Evolutionary conservation across 2,113 vertebrate species (phyloP), one percentile per base, ranked within the genome.

Genomic region (Thryonomys swinderianus): DNA sequence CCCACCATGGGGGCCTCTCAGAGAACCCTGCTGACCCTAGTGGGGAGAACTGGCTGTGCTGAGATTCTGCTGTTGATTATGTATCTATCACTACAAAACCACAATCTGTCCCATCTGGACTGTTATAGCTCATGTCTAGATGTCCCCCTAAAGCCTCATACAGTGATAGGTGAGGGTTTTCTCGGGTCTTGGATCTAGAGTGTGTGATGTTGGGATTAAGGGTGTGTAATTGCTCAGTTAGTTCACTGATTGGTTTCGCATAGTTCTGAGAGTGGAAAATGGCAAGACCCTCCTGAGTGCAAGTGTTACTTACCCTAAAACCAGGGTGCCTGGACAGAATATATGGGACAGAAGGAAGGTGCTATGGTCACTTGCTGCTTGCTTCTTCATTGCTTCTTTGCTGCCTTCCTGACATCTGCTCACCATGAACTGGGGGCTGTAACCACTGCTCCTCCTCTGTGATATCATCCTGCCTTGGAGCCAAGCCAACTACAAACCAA

Each of bases 11-110:
- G 23, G 45, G 3, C n/a, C 21, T n/a, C 37, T 59, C 12, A 7
- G 13, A 34, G 14, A 18, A 3, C n/a, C 27, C 5, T 2, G 11
- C 3, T 16, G 34, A 64, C n/a, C 12, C 17, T 9, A 9, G 17
- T 32, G 25, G 27, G 42, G 7, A 1, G 23, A 18, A 5, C 40
- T 57, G 23, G 1, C 17, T 27, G 8, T 8, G 51, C 21, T 27
- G 23, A 45, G 83, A 9, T 4, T 48, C 21, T 23, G 53, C 17
- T 2, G 4, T 18, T 13, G 9, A 61, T 17, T n/a, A 21, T 10
- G 25, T 21, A 14, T 32, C 16, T 10, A 37, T 23, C 34, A 45
- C n/a, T 37, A 42, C 14, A 14, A 23, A 55, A 6, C 25, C 8
- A 18, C 0, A 14, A 40, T 27, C 34, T 55, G 3, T 20, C 27